Base-by-base conservation (phyloP, 1,140 invertebrate genomes). In the Drosophila tsacasi region DNA sequence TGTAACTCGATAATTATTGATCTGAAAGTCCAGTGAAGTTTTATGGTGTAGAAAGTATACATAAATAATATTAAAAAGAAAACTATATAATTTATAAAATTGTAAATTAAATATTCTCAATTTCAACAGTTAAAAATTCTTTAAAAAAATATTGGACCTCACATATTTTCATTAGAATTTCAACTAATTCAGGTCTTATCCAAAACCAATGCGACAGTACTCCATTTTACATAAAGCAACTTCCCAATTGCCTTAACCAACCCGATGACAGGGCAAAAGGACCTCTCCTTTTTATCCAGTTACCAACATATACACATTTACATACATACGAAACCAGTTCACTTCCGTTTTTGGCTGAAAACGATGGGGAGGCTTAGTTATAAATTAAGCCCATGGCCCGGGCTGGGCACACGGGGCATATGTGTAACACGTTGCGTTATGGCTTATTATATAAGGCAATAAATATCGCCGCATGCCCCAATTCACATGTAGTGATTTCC, bases 391-490 rank as follows among this genome's bases (percentile, higher is more conserved):
- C 67, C 71, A 81, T 52, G 50, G 54, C 30, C 30, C 21, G 25
- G 10, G 8, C 40, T 61, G 62, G 66, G 68, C 64, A 68, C 67
- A 81, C 61, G 78, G 35, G 86, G 78, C 85, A 81, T 89, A 89
- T 89, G 85, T 85, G 85, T 90, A 89, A 73, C 82, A 81, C 64
- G 67, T 69, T 84, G 78, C 78, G 75, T 89, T 89, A 85, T 90
- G 74, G 78, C 75, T 76, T 78, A 78, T 87, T 84, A 83, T 60
- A 78, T 87, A 89, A 87, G 67, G 55, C 59, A 64, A 61, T 62
- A 68, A 81, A 83, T 87, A 67, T 65, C 27, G 46, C 46, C 47
- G n/a, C 49, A 35, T 60, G 42, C 52, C 40, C 64, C 74, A 44
- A 52, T 61, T 73, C 75, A 25, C 50, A 76, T 58, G 35, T 44